Evolutionary conservation across 2,113 vertebrate species (phyloP), one percentile per base, ranked within the genome.

Genomic region (Gracilinanus agilis): DNA sequence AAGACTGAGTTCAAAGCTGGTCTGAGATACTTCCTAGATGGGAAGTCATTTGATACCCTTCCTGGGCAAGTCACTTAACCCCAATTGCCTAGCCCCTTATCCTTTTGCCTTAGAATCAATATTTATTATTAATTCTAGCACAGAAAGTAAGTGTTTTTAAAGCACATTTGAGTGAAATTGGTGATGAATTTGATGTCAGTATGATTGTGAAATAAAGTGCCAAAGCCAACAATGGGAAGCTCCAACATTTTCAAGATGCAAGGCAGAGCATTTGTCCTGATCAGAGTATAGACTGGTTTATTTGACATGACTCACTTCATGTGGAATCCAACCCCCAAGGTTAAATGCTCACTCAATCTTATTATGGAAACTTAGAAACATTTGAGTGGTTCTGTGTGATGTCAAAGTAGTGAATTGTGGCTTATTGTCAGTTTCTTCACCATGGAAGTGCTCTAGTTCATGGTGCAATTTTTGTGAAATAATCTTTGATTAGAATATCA

Each of bases 341-440:
- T 55, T 16, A 92, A 58, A 8, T 92, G 27, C 23, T 9, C 27
- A 44, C 44, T 88, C 49, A 56, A 53, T 91, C 27, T 89, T 89
- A 11, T 92, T 90, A 0, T 89, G 7, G 44, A 89, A 94, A 90
- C 90, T 89, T 92, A 34, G 44, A 58, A 67, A 90, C 9, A 29
- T 90, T 54, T 83, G 67, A 21, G 34, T 40, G n/a, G n/a, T 40
- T 83, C 67, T 83, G 67, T 83, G 34, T 23, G n/a, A 40, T n/a
- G 40, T 40, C 67, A 21, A 83, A 83, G 67, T 34, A 83, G n/a
- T 83, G n/a, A 83, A 19, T 92, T 93, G 58, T 93, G 21, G 8
- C 89, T 29, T 91, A 93, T 7, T 88, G 53, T 44, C 90, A 8
- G 16, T 75, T 93, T 96, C 23, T 94, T 96, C 24, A 88, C 16